A percentile compares a stretch with the other conserved stretches of the same genome.
phyloP scores from a whole-genome alignment of 2,797 vertebrate genomes.

The Gephyroberyx darwinii region DNA sequence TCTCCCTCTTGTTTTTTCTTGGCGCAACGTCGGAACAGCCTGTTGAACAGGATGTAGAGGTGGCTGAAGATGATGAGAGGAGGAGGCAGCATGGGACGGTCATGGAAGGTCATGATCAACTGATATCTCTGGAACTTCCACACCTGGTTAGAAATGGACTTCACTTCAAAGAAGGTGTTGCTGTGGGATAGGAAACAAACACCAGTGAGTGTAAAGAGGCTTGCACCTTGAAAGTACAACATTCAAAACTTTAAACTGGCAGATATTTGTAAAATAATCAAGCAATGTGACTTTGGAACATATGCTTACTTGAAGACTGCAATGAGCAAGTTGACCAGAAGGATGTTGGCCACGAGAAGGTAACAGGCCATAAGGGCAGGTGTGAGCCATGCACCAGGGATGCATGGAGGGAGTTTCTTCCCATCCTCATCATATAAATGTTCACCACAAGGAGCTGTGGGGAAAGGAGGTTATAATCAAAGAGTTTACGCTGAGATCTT shows the following conservation, averaged over 20 bases:
- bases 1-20: constrained; percentile 87
- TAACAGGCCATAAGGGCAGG: constrained; percentile 99
- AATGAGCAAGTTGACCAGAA: constrained; percentile 97
- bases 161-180: constrained; percentile 99
- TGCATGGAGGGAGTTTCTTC: constrained; percentile 95
- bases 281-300: not conserved
- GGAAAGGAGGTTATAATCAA: not conserved
- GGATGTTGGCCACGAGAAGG: constrained; percentile 97
- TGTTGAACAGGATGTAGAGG: constrained; percentile 89
- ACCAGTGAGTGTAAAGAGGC: not conserved
- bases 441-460: constrained; percentile 95
- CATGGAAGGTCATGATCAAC: constrained; percentile 98
- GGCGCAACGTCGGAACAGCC: constrained; percentile 85
- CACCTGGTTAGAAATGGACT: constrained; percentile 99
- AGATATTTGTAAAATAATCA: constrained; percentile 1
- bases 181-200: constrained; percentile 72
- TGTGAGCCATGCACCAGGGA: constrained; percentile 98
- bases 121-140: constrained; percentile 99
- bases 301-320: constrained; percentile 96
- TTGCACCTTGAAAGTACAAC: not conserved
- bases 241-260: not conserved
- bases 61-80: constrained; percentile 98
- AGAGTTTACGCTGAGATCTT: not conserved
- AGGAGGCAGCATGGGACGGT: constrained; percentile 96
- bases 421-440: constrained; percentile 98